Evolutionary conservation across 2,113 vertebrate species (phyloP).

Genomic region (Labrus mixtus): DNA sequence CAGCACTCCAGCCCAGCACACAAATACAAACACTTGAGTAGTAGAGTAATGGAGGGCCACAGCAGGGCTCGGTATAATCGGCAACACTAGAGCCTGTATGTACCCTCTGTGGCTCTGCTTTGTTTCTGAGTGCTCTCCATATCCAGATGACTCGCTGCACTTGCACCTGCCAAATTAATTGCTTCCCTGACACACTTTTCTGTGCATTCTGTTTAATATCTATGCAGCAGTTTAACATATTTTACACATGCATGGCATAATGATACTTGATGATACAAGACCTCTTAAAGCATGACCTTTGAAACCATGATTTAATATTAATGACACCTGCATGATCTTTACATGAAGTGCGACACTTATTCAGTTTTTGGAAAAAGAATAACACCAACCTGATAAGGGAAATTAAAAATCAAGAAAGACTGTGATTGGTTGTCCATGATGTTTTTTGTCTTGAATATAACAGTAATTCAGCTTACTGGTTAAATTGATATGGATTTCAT

Average conservation of each 20-base stretch:
- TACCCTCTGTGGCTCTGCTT: constrained; percentile 66
- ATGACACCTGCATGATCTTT: constrained; percentile 17
- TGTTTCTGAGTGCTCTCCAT: constrained; percentile 70
- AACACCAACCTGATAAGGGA: background rate
- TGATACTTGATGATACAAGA: background rate
- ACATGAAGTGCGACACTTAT: background rate
- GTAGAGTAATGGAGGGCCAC: constrained; percentile 60
- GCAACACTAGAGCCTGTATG: constrained; percentile 62
- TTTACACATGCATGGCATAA: background rate
- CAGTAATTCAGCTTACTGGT: no score
- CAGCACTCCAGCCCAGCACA: constrained; percentile 50
- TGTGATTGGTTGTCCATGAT: no score
- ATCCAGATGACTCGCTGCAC: constrained; percentile 68
- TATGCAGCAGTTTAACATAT: constrained; percentile 17
- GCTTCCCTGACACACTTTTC: constrained; percentile 25
- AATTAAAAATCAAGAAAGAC: background rate
- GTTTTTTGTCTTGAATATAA: no score
- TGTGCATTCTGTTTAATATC: constrained; percentile 28
- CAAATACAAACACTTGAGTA: constrained; percentile 74
- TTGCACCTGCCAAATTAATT: constrained; percentile 62
- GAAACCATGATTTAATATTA: constrained; percentile 6
- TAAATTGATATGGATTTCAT: no score
- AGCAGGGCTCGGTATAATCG: constrained; percentile 68
- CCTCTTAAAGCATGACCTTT: constrained; percentile 13
- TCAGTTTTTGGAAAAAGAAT: background rate